Evolutionary conservation across 2,113 vertebrate genomes (phyloP).

Genomic region (Odontesthes bonariensis): DNA sequence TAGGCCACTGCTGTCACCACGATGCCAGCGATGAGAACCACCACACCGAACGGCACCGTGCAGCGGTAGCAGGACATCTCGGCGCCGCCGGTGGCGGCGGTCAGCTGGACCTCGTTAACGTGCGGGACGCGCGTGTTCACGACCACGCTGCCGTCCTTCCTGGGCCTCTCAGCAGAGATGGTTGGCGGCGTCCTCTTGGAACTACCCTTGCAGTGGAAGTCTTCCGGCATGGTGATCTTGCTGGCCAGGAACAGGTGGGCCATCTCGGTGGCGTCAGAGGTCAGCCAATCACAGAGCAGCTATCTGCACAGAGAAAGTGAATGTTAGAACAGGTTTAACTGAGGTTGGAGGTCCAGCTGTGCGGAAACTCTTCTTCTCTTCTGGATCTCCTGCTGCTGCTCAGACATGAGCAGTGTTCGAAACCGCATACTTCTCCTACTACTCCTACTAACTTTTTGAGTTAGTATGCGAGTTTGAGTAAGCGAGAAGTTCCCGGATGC

Average conservation of each 20-base stretch:
- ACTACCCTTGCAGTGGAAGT: slow-evolving; percentile 66
- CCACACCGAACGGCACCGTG: slow-evolving; percentile 93
- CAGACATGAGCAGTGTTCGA: too few relatives aligned
- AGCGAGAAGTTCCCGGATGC: too few relatives aligned
- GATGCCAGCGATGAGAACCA: slow-evolving; percentile 91
- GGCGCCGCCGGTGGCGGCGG: slow-evolving; percentile 91
- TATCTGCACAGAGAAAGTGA: slow-evolving; percentile 19
- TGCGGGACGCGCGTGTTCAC: slow-evolving; percentile 83
- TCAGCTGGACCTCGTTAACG: slow-evolving; percentile 92
- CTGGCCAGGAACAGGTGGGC: slow-evolving; percentile 70
- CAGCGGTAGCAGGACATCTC: slow-evolving; percentile 98
- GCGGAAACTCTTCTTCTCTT: too few relatives aligned
- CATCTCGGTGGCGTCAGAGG: slow-evolving; percentile 45
- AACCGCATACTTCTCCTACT: too few relatives aligned
- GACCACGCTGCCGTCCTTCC: slow-evolving; percentile 61
- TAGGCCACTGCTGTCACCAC: slow-evolving; percentile 96
- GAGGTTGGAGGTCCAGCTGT: too few relatives aligned
- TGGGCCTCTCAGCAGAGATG: slow-evolving; percentile 58
- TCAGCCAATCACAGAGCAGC: slow-evolving; percentile 56
- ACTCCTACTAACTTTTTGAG: too few relatives aligned
- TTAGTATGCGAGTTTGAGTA: too few relatives aligned
- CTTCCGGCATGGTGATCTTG: slow-evolving; percentile 82
- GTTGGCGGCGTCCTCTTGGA: slow-evolving; percentile 61
- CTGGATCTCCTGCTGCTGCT: too few relatives aligned
- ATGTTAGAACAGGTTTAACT: too few relatives aligned